Conservation (phyloP, 2,113 vertebrate species). For the Oreochromis spilurus region DNA sequence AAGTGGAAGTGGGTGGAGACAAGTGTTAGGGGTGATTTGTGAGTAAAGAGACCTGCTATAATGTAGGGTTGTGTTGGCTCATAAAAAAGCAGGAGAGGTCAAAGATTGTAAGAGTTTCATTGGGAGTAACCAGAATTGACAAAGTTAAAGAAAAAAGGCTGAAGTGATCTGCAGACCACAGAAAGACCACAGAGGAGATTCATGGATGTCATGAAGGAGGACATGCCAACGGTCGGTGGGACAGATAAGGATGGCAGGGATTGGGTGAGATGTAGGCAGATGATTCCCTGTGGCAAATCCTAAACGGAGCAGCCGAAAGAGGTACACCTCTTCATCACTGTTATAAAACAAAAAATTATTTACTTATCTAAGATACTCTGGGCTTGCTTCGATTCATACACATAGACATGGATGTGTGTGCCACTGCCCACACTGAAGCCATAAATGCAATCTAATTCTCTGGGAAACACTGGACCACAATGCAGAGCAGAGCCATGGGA, state of each 20-base stretch:
- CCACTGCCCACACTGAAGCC: background rate
- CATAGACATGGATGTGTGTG: background rate
- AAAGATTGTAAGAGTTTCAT: background rate
- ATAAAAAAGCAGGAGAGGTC: background rate
- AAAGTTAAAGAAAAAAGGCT: background rate
- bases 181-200: background rate
- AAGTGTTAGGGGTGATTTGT: background rate
- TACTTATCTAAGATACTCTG: background rate
- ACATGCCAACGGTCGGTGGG: background rate
- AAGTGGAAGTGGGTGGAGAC: background rate
- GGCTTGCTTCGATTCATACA: background rate
- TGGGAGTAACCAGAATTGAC: background rate
- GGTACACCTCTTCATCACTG: background rate
- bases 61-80: background rate
- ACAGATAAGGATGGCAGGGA: background rate
- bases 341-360: background rate
- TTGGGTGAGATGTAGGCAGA: background rate
- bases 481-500: slow-evolving; percentile 10
- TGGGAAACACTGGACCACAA: slow-evolving; percentile 7
- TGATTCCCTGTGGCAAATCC: background rate
- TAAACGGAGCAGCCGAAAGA: background rate
- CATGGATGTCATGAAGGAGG: background rate
- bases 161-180: background rate
- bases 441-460: background rate
- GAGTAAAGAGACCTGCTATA: background rate